These are phyloP conservation scores for Neosalanx taihuensis DNA, from an alignment of 2,797 vertebrate species.

Conservation along the genomic window DNA sequence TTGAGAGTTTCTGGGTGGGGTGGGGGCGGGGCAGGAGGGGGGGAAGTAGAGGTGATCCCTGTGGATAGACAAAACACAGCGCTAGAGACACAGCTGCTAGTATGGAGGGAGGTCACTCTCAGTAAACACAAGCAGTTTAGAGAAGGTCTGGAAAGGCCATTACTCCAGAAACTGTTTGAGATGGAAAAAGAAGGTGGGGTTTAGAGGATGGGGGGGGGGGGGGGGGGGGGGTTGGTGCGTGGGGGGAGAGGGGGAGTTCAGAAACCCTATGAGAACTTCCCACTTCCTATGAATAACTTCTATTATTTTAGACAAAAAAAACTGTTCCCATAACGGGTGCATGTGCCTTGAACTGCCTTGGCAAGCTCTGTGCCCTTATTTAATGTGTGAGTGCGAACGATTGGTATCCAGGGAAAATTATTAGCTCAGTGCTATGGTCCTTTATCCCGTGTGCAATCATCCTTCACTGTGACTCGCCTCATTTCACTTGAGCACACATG, in stretches of 20 bases:
- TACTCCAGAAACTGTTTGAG: conserved; percentile 63
- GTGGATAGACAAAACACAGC: conserved; percentile 70
- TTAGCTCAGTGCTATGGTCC: conserved; percentile 20
- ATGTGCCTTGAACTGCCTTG: conserved; percentile 30
- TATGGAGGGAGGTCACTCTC: conserved; percentile 74
- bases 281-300: conserved; percentile 65
- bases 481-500: conserved; percentile 24
- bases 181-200: conserved; percentile 50
- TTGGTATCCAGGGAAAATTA: conserved; percentile 23
- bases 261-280: conserved; percentile 63
- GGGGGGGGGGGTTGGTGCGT: conserved; percentile 15
- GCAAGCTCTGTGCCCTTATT: conserved; percentile 32
- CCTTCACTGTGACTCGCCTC: conserved; percentile 31
- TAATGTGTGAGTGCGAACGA: conserved; percentile 6
- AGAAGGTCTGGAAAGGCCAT: conserved; percentile 74
- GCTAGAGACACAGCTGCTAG: conserved; percentile 74
- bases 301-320: conserved; percentile 61
- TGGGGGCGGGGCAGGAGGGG: not conserved
- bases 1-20: no score
- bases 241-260: conserved; percentile 19
- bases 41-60: conserved; percentile 42
- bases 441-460: conserved; percentile 30
- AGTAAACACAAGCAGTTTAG: conserved; percentile 74
- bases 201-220: conserved; percentile 37
- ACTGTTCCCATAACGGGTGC: conserved; percentile 57